Evolutionary conservation across 2,888 invertebrate genomes (phyloP).

Genomic region (Zootermopsis nevadensis): DNA sequence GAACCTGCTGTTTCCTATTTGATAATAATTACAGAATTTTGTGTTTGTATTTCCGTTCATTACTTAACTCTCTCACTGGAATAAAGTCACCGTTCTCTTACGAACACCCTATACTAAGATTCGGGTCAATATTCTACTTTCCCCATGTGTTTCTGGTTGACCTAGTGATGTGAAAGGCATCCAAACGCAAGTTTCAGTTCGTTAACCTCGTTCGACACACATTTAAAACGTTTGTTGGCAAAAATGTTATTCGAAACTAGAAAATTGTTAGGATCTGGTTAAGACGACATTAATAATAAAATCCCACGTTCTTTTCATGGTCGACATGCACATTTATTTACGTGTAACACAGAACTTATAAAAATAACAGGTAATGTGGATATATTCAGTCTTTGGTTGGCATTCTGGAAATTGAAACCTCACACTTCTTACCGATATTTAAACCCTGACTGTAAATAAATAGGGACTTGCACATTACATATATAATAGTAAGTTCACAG

Average conservation of each 20-base stretch:
- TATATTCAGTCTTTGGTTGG: slow-evolving; percentile 46
- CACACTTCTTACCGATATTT: neutral
- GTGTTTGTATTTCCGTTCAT: too few species aligned
- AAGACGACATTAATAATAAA: too few species aligned
- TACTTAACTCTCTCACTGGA: too few species aligned
- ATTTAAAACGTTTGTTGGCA: neutral
- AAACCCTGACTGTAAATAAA: slow-evolving; percentile 24
- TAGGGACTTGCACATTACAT: too few species aligned
- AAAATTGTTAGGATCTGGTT: too few species aligned
- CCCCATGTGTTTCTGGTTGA: slow-evolving; percentile 42
- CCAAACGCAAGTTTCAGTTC: slow-evolving; percentile 41
- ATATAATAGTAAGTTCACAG: neutral
- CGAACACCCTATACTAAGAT: slow-evolving; percentile 18
- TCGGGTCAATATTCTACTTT: slow-evolving; percentile 44
- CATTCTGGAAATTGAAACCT: neutral
- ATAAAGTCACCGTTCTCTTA: too few species aligned
- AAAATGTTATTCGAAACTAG: neutral
- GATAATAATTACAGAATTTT: too few species aligned
- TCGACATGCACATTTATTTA: too few species aligned
- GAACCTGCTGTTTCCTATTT: too few species aligned
- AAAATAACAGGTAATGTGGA: neutral
- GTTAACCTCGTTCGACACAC: slow-evolving; percentile 33
- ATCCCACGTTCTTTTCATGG: too few species aligned
- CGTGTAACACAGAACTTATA: too few species aligned
- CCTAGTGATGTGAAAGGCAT: slow-evolving; percentile 47